These are phyloP conservation scores for Clarias magur DNA, from an alignment of 2,113 vertebrate genomes.

Conservation along the genomic window DNA sequence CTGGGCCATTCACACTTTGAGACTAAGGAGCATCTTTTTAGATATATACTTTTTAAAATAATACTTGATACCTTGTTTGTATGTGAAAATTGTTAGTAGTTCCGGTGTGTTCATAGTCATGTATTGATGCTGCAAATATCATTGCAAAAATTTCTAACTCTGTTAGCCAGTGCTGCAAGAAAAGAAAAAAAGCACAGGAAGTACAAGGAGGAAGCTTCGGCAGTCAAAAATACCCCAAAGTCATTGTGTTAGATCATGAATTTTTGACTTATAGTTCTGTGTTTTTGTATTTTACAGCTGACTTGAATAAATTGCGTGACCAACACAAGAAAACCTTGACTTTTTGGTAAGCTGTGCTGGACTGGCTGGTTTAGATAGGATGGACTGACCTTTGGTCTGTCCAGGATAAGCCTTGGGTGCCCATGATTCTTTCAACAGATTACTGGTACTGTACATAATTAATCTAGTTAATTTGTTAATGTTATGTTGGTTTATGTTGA, in stretches of 20 bases:
- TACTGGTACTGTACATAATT: too few relatives aligned
- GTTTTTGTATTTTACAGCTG: neutral
- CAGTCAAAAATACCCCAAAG: conserved; percentile 4
- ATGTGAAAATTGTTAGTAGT: conserved; percentile 98
- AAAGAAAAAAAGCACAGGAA: conserved; percentile 15
- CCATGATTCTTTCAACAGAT: too few relatives aligned
- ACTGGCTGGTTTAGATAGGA: too few relatives aligned
- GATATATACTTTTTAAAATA: neutral
- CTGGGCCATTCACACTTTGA: neutral
- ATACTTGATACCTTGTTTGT: conserved; percentile 78
- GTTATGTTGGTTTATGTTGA: too few relatives aligned
- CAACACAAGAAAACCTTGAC: neutral
- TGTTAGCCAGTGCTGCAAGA: conserved; percentile 89
- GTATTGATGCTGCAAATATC: conserved; percentile 93
- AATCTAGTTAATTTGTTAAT: too few relatives aligned
- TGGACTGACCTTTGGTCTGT: too few relatives aligned
- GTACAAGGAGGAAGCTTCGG: neutral
- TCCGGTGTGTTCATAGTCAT: conserved; percentile 94
- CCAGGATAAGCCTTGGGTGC: too few relatives aligned
- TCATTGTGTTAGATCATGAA: conserved; percentile 10
- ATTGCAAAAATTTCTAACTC: conserved; percentile 96
- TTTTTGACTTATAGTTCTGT: neutral
- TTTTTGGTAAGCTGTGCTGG: too few relatives aligned
- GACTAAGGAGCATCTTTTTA: neutral
- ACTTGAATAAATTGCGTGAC: conserved; percentile 14